phyloP scores from a whole-genome alignment of 2,888 invertebrate genomes.

The Arctia plantaginis region DNA sequence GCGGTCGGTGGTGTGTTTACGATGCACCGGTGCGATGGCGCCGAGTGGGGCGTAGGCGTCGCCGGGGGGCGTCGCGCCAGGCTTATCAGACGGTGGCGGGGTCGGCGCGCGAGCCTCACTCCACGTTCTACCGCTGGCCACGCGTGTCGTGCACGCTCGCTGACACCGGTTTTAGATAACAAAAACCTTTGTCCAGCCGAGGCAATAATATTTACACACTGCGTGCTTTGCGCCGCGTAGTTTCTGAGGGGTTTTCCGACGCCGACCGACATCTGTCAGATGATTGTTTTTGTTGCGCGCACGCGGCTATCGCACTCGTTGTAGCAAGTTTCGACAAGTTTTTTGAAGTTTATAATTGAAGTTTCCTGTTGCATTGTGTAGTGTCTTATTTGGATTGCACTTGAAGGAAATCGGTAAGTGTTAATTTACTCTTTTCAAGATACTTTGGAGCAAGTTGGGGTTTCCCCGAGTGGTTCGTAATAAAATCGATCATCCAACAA shows the following conservation, averaged over 20 bases:
- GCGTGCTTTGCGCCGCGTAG: constrained; percentile 76
- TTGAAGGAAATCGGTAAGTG: constrained; percentile 76
- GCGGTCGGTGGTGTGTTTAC: constrained; percentile 80
- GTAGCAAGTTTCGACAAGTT: constrained; percentile 82
- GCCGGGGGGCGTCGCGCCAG: constrained; percentile 86
- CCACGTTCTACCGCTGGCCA: constrained; percentile 80
- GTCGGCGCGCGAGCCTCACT: constrained; percentile 85
- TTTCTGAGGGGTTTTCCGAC: constrained; percentile 84
- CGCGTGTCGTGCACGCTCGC: constrained; percentile 76
- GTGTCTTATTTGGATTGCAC: constrained; percentile 79
- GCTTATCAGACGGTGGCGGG: constrained; percentile 86
- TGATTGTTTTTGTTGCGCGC: constrained; percentile 81
- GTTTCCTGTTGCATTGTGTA: constrained; percentile 68
- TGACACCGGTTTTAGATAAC: constrained; percentile 83
- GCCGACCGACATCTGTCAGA: constrained; percentile 78
- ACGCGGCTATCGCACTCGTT: constrained; percentile 75
- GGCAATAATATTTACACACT: constrained; percentile 83
- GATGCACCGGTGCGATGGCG: constrained; percentile 78
- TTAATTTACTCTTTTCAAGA: constrained; percentile 25
- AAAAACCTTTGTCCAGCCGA: constrained; percentile 86
- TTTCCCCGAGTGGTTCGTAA: constrained; percentile 33
- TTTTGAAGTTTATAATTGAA: constrained; percentile 60
- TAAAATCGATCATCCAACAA: constrained; percentile 24
- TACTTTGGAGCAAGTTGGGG: constrained; percentile 19
- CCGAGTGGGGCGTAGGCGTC: constrained; percentile 85